Conservation (phyloP, 2,888 invertebrate species). For the Chironomus tentans region DNA sequence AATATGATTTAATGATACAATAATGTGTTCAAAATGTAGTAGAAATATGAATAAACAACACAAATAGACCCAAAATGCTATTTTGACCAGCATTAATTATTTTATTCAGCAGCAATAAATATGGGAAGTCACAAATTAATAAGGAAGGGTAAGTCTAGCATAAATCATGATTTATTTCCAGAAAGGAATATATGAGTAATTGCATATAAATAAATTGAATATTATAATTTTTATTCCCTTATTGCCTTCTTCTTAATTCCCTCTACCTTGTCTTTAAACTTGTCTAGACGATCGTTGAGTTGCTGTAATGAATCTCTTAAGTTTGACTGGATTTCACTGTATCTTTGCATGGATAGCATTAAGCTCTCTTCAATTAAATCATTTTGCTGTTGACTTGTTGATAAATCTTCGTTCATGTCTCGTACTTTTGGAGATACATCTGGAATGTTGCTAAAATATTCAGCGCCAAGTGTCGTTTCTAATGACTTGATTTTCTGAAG, state of each 20-base stretch:
- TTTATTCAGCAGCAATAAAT: too few relatives aligned
- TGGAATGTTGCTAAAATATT: conserved; percentile 42
- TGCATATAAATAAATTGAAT: not conserved
- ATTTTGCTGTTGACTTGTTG: conserved; percentile 38
- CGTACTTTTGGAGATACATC: conserved; percentile 39
- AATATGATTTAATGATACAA: too few relatives aligned
- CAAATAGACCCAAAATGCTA: too few relatives aligned
- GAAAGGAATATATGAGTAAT: too few relatives aligned
- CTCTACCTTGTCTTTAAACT: conserved; percentile 35
- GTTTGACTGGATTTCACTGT: conserved; percentile 40
- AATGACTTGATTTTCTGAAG: conserved; percentile 38
- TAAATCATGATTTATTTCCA: too few relatives aligned
- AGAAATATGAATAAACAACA: too few relatives aligned
- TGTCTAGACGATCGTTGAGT: conserved; percentile 39
- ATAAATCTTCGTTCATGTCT: conserved; percentile 35
- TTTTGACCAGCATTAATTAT: too few relatives aligned
- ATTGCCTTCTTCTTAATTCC: conserved; percentile 27
- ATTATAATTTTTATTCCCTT: not conserved
- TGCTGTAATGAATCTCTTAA: conserved; percentile 36
- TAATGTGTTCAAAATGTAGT: too few relatives aligned
- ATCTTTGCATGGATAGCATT: conserved; percentile 41
- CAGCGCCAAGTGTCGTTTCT: conserved; percentile 41
- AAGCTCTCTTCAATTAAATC: conserved; percentile 41
- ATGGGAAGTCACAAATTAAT: too few relatives aligned
- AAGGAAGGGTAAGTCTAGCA: too few relatives aligned